Evolutionary conservation across 2,888 invertebrate species (phyloP).

Genomic region (Agrypnus murinus): DNA sequence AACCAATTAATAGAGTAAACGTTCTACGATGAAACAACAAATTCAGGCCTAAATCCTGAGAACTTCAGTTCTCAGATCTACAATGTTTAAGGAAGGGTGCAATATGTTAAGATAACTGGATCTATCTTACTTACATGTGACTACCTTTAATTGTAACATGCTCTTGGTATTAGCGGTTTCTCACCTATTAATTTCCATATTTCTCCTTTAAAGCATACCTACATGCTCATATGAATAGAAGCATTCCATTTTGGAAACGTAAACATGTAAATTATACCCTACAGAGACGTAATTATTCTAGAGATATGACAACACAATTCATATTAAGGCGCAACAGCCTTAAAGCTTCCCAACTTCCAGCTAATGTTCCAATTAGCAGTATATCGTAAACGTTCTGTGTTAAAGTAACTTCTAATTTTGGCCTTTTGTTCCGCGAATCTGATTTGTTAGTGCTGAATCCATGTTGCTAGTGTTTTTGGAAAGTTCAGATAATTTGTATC

Average conservation of each 20-base stretch:
- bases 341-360: conserved; percentile 19
- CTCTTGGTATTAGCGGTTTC: neutral
- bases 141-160: no score
- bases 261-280: conserved; percentile 30
- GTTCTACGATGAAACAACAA: no score
- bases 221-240: conserved; percentile 15
- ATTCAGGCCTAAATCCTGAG: no score
- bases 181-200: neutral
- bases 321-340: conserved; percentile 16
- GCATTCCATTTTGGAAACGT: conserved; percentile 21
- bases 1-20: no score
- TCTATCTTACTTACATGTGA: no score
- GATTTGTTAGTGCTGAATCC: conserved; percentile 4
- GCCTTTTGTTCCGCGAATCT: conserved; percentile 1
- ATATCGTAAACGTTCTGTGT: conserved; percentile 14
- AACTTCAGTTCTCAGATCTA: no score
- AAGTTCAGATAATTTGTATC: no score
- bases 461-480: no score
- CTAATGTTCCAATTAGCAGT: conserved; percentile 19
- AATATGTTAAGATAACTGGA: no score
- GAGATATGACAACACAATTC: conserved; percentile 17
- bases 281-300: conserved; percentile 20
- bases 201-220: neutral
- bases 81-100: no score
- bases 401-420: conserved; percentile 16